These are phyloP conservation scores for Chymomyza amoena DNA, from an alignment of 2,888 invertebrate species.

Conservation along the genomic window DNA sequence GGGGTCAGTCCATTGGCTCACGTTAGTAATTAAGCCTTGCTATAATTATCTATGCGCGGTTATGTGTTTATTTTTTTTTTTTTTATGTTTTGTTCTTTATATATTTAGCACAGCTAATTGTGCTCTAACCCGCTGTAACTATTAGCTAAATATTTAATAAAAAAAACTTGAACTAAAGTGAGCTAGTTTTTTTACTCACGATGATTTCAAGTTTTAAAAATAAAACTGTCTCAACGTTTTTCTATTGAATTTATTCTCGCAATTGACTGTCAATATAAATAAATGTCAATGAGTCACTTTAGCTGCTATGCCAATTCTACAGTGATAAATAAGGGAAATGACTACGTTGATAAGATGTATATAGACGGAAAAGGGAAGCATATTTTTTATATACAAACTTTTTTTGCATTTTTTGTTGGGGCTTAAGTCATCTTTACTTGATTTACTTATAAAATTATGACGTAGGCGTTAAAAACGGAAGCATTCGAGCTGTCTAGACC, in stretches of 20 bases:
- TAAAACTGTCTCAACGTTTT: background rate
- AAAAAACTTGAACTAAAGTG: conserved; percentile 37
- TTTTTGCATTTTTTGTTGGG: too few species aligned
- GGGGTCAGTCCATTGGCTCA: conserved; percentile 33
- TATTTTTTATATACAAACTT: too few species aligned
- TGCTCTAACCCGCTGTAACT: conserved; percentile 6
- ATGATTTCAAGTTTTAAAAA: background rate
- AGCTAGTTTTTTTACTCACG: conserved; percentile 6
- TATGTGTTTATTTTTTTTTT: background rate
- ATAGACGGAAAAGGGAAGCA: too few species aligned
- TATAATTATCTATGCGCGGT: conserved; percentile 1
- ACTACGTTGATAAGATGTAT: too few species aligned
- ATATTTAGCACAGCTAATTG: conserved; percentile 29
- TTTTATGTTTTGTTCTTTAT: background rate
- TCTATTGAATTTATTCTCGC: background rate
- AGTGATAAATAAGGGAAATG: too few species aligned
- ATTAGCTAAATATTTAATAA: conserved; percentile 44
- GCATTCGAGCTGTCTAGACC: too few species aligned
- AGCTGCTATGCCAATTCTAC: too few species aligned
- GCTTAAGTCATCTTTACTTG: too few species aligned
- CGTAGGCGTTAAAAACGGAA: too few species aligned
- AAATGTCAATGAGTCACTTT: background rate
- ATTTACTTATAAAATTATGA: too few species aligned
- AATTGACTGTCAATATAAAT: conserved; percentile 3
- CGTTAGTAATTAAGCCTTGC: conserved; percentile 51